Percentiles rank a stretch among this genome's conserved stretches.
Conservation (phyloP, 1,140 invertebrate genomes). For the Musca vetustissima region DNA sequence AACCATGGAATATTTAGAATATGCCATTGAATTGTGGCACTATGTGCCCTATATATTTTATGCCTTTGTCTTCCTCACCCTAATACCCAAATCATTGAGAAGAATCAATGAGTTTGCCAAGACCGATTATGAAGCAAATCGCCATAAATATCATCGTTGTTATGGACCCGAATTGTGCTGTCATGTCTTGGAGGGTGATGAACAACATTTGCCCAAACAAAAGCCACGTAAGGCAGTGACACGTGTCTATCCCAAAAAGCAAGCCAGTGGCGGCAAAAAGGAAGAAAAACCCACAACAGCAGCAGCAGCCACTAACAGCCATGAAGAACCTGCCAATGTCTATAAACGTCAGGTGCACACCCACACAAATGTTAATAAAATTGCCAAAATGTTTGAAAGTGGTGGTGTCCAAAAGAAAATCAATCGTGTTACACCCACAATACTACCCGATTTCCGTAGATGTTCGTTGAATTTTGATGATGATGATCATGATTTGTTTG, state of each 20-base stretch:
- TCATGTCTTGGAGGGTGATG: constrained; percentile 30
- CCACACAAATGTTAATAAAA: constrained; percentile 49
- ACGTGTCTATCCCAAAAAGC: constrained; percentile 45
- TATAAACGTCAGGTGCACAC: constrained; percentile 29
- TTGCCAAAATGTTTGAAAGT: constrained; percentile 49
- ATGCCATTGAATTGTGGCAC: constrained; percentile 37
- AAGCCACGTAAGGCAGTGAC: constrained; percentile 50
- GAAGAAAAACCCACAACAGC: neutral
- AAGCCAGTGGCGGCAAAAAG: constrained; percentile 20
- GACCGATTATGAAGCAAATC: constrained; percentile 47
- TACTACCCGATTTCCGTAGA: constrained; percentile 43
- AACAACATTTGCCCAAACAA: constrained; percentile 37
- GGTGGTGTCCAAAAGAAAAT: constrained; percentile 37
- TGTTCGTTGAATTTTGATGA: constrained; percentile 10
- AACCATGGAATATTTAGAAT: constrained; percentile 36
- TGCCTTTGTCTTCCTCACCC: constrained; percentile 42
- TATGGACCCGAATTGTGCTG: constrained; percentile 49
- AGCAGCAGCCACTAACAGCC: neutral
- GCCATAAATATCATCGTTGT: constrained; percentile 46
- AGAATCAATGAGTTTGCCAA: constrained; percentile 46
- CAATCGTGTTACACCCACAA: constrained; percentile 37
- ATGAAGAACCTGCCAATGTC: constrained; percentile 1
- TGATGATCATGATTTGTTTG: neutral
- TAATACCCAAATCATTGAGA: constrained; percentile 45
- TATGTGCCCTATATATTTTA: constrained; percentile 43